Evolutionary conservation across 2,888 invertebrate genomes (phyloP), one percentile per base, ranked within the genome.

Genomic region (Cyclophora albipunctata): DNA sequence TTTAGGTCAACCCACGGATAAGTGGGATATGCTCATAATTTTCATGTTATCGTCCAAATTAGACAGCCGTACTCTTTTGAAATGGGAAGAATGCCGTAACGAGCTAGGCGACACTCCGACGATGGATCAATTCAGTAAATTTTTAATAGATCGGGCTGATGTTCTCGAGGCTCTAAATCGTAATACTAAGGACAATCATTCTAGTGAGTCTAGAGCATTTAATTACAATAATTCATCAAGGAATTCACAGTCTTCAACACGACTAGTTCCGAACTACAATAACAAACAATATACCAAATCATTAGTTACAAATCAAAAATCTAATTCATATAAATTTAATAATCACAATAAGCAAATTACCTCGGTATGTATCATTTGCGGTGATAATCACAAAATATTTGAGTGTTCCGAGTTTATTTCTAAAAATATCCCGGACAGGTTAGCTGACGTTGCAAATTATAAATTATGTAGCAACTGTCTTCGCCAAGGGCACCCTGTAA

Each of bases 41-140:
- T 20, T 20, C 34, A 60, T 62, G 48, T 4, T 63, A 5, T 47
- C 53, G 2, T 51, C 54, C 1, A 64, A 62, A 44, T 45, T 65
- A 41, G 63, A 64, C 33, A 42, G 5, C 5, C 3, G 5, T 20
- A 42, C 42, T 3, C 5, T 20, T 20, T 20, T 20, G 2, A 42
- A 42, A 20, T 42, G 42, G 42, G 42, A 42, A 20, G 42, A 42
- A 5, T 20, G 20, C 5, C 42, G 42, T 3, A 42, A 42, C 3
- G 20, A 42, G 5, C 20, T 42, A 20, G 20, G 2, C 4, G 42
- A 42, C 3, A 42, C 20, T 42, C 42, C 42, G n/a, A 20, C 20
- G 5, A 20, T 42, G 20, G 42, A 42, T 3, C 42, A 42, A 20
- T 42, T 42, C 20, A 3, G 2, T 42, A 20, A n/a, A 20, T 42